Evolutionary conservation across 2,888 invertebrate genomes (phyloP).

Genomic region (Oxytorus armatus): DNA sequence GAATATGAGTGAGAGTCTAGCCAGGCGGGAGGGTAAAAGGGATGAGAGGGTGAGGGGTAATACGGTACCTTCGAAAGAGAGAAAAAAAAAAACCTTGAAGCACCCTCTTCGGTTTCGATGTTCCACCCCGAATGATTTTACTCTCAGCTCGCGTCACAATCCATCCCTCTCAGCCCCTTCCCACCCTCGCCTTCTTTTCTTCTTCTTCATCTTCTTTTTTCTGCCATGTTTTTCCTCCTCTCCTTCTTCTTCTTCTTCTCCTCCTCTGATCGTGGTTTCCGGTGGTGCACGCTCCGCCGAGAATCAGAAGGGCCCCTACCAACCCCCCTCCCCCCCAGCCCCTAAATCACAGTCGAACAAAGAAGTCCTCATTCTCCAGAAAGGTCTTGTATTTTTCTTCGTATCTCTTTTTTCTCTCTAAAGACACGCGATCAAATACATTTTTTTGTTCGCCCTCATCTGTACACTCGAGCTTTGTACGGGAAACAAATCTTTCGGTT

Average conservation of each 20-base stretch:
- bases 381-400: conserved; percentile 21
- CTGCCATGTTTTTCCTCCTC: too few species aligned
- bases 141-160: conserved; percentile 46
- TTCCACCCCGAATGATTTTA: conserved; percentile 71
- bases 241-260: conserved; percentile 32
- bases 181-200: conserved; percentile 28
- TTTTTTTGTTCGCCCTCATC: conserved; percentile 4
- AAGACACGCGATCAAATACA: conserved; percentile 2
- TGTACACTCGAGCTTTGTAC: background rate
- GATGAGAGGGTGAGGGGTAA: conserved; percentile 27
- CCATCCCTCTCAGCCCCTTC: conserved; percentile 23
- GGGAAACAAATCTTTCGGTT: background rate
- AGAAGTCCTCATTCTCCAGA: conserved; percentile 66
- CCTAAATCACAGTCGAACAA: conserved; percentile 70
- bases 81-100: conserved; percentile 70
- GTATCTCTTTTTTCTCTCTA: conserved; percentile 1
- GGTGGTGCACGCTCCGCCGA: conserved; percentile 50
- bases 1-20: conserved; percentile 67
- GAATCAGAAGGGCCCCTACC: conserved; percentile 67
- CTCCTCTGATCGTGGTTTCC: conserved; percentile 56
- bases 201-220: conserved; percentile 48
- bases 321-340: conserved; percentile 1
- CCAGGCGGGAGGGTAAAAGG: conserved; percentile 23
- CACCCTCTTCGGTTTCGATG: conserved; percentile 70
- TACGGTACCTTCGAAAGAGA: conserved; percentile 29